Conservation (phyloP, 2,113 vertebrate genomes). For the Ia io region DNA sequence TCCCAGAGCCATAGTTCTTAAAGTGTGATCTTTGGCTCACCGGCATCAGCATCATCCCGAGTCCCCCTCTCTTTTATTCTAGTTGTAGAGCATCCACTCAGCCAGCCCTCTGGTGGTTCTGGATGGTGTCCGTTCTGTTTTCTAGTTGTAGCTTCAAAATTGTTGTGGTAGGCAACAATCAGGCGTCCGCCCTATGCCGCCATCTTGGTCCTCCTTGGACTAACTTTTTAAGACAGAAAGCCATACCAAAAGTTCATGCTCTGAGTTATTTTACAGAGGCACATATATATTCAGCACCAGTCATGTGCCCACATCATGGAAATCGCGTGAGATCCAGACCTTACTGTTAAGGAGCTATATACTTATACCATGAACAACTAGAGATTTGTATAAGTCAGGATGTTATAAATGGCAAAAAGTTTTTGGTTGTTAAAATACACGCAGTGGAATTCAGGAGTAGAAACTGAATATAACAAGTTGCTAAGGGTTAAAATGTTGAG, state of each 20-base stretch:
- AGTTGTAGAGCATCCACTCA: too few species aligned
- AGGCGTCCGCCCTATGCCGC: too few species aligned
- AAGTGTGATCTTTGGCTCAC: too few species aligned
- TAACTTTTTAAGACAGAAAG: not conserved
- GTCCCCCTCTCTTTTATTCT: too few species aligned
- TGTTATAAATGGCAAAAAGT: not conserved
- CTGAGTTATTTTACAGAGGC: not conserved
- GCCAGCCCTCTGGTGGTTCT: too few species aligned
- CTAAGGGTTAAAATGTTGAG: conserved; percentile 9
- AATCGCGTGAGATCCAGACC: not conserved
- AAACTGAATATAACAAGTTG: not conserved
- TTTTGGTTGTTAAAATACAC: conserved; percentile 18
- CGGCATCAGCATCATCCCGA: too few species aligned
- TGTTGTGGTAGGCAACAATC: too few species aligned
- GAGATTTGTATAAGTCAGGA: not conserved
- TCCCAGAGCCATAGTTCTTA: too few species aligned
- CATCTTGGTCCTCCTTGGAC: too few species aligned
- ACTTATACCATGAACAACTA: not conserved
- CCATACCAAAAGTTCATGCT: not conserved
- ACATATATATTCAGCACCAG: not conserved
- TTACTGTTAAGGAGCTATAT: not conserved
- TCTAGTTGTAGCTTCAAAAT: too few species aligned
- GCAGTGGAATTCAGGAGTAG: not conserved
- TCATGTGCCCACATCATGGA: not conserved
- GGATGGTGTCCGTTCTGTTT: too few species aligned